Percentiles rank a stretch among this genome's conserved stretches.
These are phyloP conservation scores for Dinomys branickii DNA, from an alignment of 2,113 vertebrate genomes.

Conservation along the genomic window DNA sequence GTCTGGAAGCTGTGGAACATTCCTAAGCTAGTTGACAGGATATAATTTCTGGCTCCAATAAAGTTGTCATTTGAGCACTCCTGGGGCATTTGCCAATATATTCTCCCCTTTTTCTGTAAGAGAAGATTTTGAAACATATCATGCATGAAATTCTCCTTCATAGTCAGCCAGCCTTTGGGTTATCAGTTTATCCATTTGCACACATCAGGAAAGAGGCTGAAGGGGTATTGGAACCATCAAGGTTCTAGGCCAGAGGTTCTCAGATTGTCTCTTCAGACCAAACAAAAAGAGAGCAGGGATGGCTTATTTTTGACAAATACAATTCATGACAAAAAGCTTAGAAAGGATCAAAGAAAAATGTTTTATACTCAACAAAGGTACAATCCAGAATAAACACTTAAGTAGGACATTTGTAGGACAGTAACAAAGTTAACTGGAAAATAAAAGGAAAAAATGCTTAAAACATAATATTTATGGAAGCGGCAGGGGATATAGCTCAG, in stretches of 20 bases:
- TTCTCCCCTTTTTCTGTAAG: neutral
- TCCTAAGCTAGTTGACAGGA: neutral
- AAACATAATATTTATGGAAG: slow-evolving; percentile 56
- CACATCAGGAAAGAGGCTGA: neutral
- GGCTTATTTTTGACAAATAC: slow-evolving; percentile 24
- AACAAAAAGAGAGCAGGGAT: neutral
- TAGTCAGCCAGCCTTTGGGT: neutral
- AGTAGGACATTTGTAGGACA: slow-evolving; percentile 28
- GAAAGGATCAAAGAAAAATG: slow-evolving; percentile 38
- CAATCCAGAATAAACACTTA: slow-evolving; percentile 16
- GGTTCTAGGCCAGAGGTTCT: neutral
- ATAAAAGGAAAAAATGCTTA: slow-evolving; percentile 14
- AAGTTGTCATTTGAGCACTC: neutral
- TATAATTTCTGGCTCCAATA: neutral
- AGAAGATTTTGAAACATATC: neutral
- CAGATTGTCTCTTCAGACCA: neutral
- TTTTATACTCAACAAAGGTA: slow-evolving; percentile 55
- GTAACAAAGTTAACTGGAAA: slow-evolving; percentile 50
- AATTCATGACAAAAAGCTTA: slow-evolving; percentile 47
- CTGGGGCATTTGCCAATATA: neutral
- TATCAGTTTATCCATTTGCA: neutral
- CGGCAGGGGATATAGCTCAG: no score
- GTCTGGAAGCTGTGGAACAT: neutral
- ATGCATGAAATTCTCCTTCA: neutral
- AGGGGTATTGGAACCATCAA: neutral